Evolutionary conservation across 2,797 vertebrate species (phyloP).

Genomic region (Hemibagrus guttatus): DNA sequence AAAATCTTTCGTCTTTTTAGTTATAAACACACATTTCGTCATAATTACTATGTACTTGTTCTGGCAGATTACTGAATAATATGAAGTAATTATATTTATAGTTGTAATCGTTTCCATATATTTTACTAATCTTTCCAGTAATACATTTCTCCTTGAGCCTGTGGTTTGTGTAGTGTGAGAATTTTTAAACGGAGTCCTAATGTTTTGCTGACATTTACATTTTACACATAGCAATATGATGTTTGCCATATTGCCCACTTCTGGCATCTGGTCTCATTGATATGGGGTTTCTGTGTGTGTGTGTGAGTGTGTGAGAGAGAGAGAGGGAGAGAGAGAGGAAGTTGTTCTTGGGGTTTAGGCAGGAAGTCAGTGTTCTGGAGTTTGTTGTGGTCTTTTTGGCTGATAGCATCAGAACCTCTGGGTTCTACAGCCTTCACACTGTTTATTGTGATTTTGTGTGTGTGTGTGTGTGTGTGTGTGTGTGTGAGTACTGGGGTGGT

Average conservation of each 20-base stretch:
- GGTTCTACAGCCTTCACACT: slow-evolving; percentile 66
- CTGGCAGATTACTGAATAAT: background rate
- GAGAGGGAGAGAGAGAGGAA: slow-evolving; percentile 65
- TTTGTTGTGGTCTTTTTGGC: slow-evolving; percentile 87
- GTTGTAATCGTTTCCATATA: background rate
- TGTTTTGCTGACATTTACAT: background rate
- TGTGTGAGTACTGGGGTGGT: slow-evolving; percentile 64
- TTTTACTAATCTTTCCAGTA: background rate
- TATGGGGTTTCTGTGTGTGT: background rate
- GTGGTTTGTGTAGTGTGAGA: background rate
- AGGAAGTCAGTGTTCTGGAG: slow-evolving; percentile 85
- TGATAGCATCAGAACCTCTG: slow-evolving; percentile 82
- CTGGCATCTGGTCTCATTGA: background rate
- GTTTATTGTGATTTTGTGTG: slow-evolving; percentile 73
- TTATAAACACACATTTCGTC: background rate
- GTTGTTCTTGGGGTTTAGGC: slow-evolving; percentile 86
- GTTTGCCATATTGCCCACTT: background rate
- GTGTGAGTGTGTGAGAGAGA: background rate
- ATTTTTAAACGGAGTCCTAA: background rate
- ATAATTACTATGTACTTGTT: background rate
- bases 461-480: slow-evolving; percentile 40
- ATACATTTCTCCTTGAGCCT: background rate
- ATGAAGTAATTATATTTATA: background rate
- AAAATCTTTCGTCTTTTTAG: background rate
- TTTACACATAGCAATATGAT: background rate